phyloP scores from a whole-genome alignment of 2,797 vertebrate genomes.

The Parauchenoglanis punctatus region DNA sequence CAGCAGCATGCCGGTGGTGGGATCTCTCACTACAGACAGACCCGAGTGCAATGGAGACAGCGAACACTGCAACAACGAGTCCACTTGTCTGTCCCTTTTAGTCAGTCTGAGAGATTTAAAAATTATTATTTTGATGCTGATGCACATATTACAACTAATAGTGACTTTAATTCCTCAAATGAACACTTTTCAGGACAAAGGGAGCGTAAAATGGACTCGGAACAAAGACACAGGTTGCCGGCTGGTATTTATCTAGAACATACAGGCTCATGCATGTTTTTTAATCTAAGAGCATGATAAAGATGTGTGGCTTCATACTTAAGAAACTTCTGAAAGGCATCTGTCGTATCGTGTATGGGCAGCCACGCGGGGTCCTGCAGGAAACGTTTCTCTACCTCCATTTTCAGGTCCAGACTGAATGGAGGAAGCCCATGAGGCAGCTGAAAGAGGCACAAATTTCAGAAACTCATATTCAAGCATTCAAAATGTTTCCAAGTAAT shows the following conservation, averaged over 20 bases:
- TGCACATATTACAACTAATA: background rate
- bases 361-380: conserved; percentile 85
- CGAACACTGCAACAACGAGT: conserved; percentile 76
- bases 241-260: background rate
- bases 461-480: background rate
- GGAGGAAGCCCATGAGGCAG: conserved; percentile 88
- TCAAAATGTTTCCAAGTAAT: background rate
- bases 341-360: conserved; percentile 83
- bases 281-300: background rate
- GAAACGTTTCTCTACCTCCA: conserved; percentile 83
- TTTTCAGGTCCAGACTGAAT: conserved; percentile 78
- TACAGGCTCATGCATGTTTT: background rate
- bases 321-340: conserved; percentile 82
- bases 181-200: background rate
- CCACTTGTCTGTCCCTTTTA: conserved; percentile 67
- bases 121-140: background rate
- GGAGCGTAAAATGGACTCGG: background rate
- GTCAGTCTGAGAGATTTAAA: conserved; percentile 70
- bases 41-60: conserved; percentile 80
- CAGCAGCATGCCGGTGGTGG: conserved; percentile 87
- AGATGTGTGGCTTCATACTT: conserved; percentile 68
- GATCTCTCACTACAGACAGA: conserved; percentile 86
- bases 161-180: background rate
- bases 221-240: background rate
- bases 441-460: conserved; percentile 63